Percentiles rank a stretch among this genome's conserved stretches.
These are phyloP conservation scores for Lophotis ruficrista DNA, from an alignment of 2,113 vertebrate species.

Conservation along the genomic window DNA sequence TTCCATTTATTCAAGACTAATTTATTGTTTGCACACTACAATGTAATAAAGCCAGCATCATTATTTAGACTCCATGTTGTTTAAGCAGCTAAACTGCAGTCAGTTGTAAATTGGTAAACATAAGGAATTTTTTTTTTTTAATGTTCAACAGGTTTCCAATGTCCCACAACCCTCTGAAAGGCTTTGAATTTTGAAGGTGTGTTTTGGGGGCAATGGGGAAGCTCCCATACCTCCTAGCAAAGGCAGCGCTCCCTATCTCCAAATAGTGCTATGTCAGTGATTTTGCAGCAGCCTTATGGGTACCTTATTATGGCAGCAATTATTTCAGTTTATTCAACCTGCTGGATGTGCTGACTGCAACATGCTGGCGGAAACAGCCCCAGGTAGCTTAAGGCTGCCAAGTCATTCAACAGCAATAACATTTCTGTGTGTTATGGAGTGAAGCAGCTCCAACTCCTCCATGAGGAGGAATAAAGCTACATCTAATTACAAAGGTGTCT, in stretches of 20 bases:
- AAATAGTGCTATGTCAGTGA: background rate
- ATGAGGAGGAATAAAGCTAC: background rate
- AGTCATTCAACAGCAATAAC: background rate
- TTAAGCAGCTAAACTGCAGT: background rate
- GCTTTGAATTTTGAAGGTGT: background rate
- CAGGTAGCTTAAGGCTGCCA: background rate
- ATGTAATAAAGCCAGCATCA: background rate
- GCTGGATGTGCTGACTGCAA: background rate
- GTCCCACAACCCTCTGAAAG: background rate
- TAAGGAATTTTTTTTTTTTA: background rate
- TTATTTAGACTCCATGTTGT: background rate
- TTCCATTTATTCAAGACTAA: background rate
- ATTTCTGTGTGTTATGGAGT: background rate
- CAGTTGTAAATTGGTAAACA: background rate
- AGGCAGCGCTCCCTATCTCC: background rate
- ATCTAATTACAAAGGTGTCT: background rate
- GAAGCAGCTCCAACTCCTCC: background rate
- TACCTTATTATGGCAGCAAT: background rate
- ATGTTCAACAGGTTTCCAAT: background rate
- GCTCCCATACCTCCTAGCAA: background rate
- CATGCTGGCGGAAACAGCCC: background rate
- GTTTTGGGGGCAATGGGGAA: background rate
- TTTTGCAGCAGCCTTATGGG: background rate
- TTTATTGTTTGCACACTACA: background rate
- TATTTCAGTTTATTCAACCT: background rate